Evolutionary conservation across 2,113 vertebrate genomes (phyloP), one percentile per base, ranked within the genome.

Genomic region (Phalacrocorax brasilianus): DNA sequence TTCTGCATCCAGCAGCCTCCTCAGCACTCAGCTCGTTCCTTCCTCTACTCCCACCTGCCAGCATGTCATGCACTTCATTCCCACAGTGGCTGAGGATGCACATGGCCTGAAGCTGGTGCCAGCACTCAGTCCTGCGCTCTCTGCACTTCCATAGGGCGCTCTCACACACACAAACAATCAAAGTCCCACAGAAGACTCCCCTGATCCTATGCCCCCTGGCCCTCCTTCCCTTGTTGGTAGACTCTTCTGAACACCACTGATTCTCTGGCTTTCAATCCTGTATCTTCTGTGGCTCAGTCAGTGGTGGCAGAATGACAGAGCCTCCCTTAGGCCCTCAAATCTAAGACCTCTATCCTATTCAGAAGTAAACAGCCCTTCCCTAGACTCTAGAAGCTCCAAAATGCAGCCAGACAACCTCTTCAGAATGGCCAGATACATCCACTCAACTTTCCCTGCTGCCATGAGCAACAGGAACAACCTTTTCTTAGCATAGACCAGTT

Each of bases 51-150:
- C 53, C 14, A 30, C 63, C 53, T 65, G 49, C 59, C 52, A 82
- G 55, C 66, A 28, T n/a, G n/a, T 55, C 3, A 0, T 23, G 20
- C 66, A 44, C 24, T 32, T 53, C 66, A 53, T 28, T 88, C 56
- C 55, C 56, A 24, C 19, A 0, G 26, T 4, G n/a, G 20, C 42
- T 28, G 47, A 79, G 74, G 52, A 24, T 12, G 4, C 14, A 5
- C 28, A 10, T 0, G 1, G 27, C n/a, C 5, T 1, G 0, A 55
- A 38, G 42, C 38, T 16, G 61, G 17, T 30, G 80, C 35, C 79
- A 76, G 71, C 27, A 10, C 71, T 49, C 7, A 5, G 65, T 45
- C 32, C 65, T 2, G 1, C 0, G 2, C 42, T 11, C 40, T 26
- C 40, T 14, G 20, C 1, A 3, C 58, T 61, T 52, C 79, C 5